Conservation (phyloP, 2,113 vertebrate species). For the Cyprinodon variegatus region DNA sequence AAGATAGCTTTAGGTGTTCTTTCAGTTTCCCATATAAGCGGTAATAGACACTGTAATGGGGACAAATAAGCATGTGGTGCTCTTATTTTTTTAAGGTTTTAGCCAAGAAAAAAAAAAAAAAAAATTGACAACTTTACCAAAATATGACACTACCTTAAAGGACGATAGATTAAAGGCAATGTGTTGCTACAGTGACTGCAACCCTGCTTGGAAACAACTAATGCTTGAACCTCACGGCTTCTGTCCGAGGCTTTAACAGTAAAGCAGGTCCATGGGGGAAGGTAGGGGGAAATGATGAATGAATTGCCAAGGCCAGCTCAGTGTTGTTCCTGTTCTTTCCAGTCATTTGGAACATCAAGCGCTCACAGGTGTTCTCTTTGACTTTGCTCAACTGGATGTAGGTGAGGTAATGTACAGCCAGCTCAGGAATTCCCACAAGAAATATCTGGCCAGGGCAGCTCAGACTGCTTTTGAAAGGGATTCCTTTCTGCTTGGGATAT, state of each 20-base stretch:
- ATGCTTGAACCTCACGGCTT: conserved; percentile 26
- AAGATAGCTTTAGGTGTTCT: conserved; percentile 56
- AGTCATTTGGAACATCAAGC: conserved; percentile 74
- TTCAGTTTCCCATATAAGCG: conserved; percentile 53
- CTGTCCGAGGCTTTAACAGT: conserved; percentile 63
- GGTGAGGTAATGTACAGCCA: conserved; percentile 37
- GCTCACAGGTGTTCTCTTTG: conserved; percentile 61
- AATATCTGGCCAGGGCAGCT: conserved; percentile 10
- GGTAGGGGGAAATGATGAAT: conserved; percentile 74
- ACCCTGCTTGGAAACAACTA: conserved; percentile 48
- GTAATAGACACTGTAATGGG: conserved; percentile 60
- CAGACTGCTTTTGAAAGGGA: conserved; percentile 26
- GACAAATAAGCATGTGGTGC: conserved; percentile 39
- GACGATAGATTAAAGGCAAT: conserved; percentile 31
- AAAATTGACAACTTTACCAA: conserved; percentile 1
- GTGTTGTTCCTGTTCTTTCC: conserved; percentile 72
- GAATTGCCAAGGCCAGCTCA: conserved; percentile 72
- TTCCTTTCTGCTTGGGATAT: conserved; percentile 29
- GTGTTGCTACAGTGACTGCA: conserved; percentile 27
- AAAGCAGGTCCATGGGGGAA: conserved; percentile 24
- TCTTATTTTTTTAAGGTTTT: no score
- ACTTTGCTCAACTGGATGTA: conserved; percentile 67
- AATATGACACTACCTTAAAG: conserved; percentile 7
- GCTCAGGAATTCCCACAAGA: conserved; percentile 58
- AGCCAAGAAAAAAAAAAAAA: neutral